Base-by-base conservation (phyloP, 2,888 invertebrate genomes). In the Drosophila macrospina region DNA sequence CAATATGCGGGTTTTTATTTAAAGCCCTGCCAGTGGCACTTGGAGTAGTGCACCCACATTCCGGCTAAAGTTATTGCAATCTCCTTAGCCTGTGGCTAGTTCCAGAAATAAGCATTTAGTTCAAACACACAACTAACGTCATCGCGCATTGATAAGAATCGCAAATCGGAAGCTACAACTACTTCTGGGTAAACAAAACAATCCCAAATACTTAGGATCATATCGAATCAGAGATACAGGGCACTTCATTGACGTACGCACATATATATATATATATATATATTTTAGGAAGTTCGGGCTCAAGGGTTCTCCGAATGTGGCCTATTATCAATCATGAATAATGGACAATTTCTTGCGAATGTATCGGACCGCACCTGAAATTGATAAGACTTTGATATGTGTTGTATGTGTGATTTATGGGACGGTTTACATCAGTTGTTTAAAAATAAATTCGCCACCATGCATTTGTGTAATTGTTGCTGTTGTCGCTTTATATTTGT, bases 361-460 rank as follows among this genome's bases (percentile, higher is more conserved):
- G 45, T 16, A 45, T 3, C 34, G 50, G 28, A 13, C 39, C 28
- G 15, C 56, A 72, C 60, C 78, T 64, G n/a, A 32, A 28, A 24
- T 8, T 67, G 73, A 69, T 60, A 71, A 75, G 75, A 36, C 55
- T 26, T 11, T 37, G 28, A 39, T 62, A 56, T 34, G 61, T 57
- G 15, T 34, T 57, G 28, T 65, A 54, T 34, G 61, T 57, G 15
- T 34, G 60, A 36, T 65, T 61, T 63, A 16, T 42, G 26, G 15
- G 6, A n/a, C 16, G n/a, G 68, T 61, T 78, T 75, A 64, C 78
- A 75, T 75, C 78, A 78, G 75, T 37, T 10, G 24, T 78, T 64
- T 75, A 75, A 64, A 78, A 78, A 75, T 78, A 75, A 64, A 68
- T 41, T 44, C 10, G 13, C 16, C 39, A 71, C 47, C 42, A 57